Evolutionary conservation across 92 coral and sea anemone genomes (phyloP).

Genomic region (Porites lobata): DNA sequence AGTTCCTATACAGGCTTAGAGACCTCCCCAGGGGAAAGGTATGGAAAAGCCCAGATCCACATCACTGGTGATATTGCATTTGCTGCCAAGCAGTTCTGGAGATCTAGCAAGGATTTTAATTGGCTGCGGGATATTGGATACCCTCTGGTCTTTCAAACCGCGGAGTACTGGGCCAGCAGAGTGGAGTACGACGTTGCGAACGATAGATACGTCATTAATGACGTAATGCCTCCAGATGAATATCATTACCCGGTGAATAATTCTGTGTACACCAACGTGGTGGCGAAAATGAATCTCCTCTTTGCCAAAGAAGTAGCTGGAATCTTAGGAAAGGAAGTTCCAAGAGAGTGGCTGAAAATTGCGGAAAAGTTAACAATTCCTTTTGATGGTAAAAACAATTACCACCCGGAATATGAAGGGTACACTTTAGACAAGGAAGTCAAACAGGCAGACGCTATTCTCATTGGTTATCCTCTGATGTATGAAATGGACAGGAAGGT

Average conservation of each 20-base stretch:
- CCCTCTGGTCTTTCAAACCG: slow-evolving; percentile 77
- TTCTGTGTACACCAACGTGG: slow-evolving; percentile 86
- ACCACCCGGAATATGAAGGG: slow-evolving; percentile 89
- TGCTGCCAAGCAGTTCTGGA: slow-evolving; percentile 86
- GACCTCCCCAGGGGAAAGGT: slow-evolving; percentile 84
- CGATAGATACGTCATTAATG: slow-evolving; percentile 79
- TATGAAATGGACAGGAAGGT: slow-evolving; percentile 84
- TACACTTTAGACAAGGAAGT: slow-evolving; percentile 74
- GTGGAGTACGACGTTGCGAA: slow-evolving; percentile 73
- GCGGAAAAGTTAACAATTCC: slow-evolving; percentile 80
- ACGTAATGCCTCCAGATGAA: slow-evolving; percentile 94
- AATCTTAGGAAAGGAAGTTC: slow-evolving; percentile 67
- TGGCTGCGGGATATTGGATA: slow-evolving; percentile 81
- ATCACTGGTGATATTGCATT: slow-evolving; percentile 85
- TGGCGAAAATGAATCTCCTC: slow-evolving; percentile 82
- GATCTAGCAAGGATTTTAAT: slow-evolving; percentile 70
- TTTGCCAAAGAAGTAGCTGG: slow-evolving; percentile 76
- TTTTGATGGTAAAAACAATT: slow-evolving; percentile 72
- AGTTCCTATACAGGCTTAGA: slow-evolving; percentile 87
- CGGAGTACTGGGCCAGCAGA: slow-evolving; percentile 92
- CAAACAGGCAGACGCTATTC: slow-evolving; percentile 88
- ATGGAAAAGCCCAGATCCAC: slow-evolving; percentile 85
- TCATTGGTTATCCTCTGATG: slow-evolving; percentile 85
- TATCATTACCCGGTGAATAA: slow-evolving; percentile 89
- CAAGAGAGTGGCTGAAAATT: slow-evolving; percentile 71